phyloP scores from a whole-genome alignment of 2,797 vertebrate species.

The Cetoscarus ocellatus region DNA sequence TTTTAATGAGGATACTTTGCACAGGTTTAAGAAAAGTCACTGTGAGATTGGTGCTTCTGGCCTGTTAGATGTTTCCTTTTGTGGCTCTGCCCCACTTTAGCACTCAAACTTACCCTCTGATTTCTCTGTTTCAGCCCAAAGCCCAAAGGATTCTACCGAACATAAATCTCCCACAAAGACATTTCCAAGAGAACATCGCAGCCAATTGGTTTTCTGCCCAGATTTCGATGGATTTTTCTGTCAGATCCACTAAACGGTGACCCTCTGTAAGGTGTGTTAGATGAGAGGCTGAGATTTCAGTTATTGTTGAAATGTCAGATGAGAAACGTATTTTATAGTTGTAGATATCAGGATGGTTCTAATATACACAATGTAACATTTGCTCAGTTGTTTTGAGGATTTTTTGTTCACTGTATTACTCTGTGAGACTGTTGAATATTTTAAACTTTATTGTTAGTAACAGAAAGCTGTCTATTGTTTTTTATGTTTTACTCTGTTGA shows the following conservation, averaged over 20 bases:
- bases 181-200: constrained; percentile 34
- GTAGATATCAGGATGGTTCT: constrained; percentile 37
- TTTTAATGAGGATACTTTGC: too few relatives aligned
- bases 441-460: too few relatives aligned
- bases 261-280: constrained; percentile 5
- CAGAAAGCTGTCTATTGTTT: background rate
- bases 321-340: constrained; percentile 17
- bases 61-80: constrained; percentile 1
- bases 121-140: constrained; percentile 76
- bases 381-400: background rate
- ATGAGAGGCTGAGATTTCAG: constrained; percentile 6
- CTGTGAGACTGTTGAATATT: too few relatives aligned
- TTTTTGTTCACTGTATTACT: background rate
- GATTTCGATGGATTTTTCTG: constrained; percentile 30
- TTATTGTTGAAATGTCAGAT: constrained; percentile 3
- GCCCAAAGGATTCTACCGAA: constrained; percentile 79
- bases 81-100: constrained; percentile 15
- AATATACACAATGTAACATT: constrained; percentile 9
- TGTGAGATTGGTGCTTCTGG: too few relatives aligned
- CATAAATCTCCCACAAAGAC: constrained; percentile 41
- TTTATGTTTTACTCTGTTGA: background rate
- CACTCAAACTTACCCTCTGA: constrained; percentile 39
- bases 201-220: constrained; percentile 18
- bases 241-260: constrained; percentile 11
- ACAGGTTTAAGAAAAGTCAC: too few relatives aligned